These are phyloP conservation scores for Aporophyla nigra DNA, from an alignment of 2,888 invertebrate genomes.

Conservation along the genomic window DNA sequence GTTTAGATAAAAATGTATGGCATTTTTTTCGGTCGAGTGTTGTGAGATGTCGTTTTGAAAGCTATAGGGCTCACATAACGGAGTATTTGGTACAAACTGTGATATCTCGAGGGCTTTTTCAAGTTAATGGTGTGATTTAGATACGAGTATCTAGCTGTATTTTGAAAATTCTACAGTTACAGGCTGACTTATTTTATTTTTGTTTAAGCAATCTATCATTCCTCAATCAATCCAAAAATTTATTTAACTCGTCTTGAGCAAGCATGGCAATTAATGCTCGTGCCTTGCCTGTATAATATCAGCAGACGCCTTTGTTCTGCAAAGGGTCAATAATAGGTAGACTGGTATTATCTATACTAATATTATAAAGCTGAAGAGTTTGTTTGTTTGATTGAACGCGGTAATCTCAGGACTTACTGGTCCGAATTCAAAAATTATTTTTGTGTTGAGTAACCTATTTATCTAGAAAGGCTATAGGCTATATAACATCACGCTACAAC, in stretches of 20 bases:
- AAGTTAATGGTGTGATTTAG: conserved; percentile 2
- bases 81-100: conserved; percentile 30
- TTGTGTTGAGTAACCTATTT: too few relatives aligned
- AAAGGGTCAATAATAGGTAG: neutral
- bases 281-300: neutral
- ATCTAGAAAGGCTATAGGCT: too few relatives aligned
- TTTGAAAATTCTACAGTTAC: neutral
- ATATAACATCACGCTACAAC: too few relatives aligned
- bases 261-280: neutral
- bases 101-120: conserved; percentile 16
- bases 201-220: neutral
- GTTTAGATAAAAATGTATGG: conserved; percentile 68
- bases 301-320: neutral
- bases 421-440: too few relatives aligned
- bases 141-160: neutral
- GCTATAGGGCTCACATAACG: conserved; percentile 24
- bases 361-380: too few relatives aligned
- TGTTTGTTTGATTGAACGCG: too few relatives aligned
- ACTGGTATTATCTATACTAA: neutral
- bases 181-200: neutral
- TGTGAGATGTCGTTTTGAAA: conserved; percentile 45
- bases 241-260: neutral
- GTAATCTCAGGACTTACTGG: too few relatives aligned
- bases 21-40: conserved; percentile 57
- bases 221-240: neutral